These are phyloP conservation scores for Ligdia adustata DNA, from an alignment of 2,888 invertebrate species.

Conservation along the genomic window DNA sequence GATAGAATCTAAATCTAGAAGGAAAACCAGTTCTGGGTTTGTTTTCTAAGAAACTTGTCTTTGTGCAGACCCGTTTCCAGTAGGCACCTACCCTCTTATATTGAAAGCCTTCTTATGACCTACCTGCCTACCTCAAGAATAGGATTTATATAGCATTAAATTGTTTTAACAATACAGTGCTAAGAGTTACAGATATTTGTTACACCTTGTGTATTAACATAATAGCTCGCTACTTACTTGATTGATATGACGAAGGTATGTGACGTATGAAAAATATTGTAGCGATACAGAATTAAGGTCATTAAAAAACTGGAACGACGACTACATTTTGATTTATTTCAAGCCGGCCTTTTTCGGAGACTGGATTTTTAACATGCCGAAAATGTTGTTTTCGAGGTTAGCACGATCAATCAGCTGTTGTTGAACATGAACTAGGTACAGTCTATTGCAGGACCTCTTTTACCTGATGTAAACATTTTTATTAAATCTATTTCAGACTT, in stretches of 20 bases:
- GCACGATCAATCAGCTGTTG: too few species aligned
- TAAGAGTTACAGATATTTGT: too few species aligned
- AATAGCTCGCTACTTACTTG: constrained; percentile 1
- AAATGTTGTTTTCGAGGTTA: too few species aligned
- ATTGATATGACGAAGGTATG: constrained; percentile 5
- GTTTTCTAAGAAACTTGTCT: constrained; percentile 17
- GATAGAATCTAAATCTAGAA: constrained; percentile 27
- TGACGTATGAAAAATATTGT: constrained; percentile 1
- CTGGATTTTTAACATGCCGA: too few species aligned
- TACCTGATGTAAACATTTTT: too few species aligned
- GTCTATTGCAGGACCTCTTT: too few species aligned
- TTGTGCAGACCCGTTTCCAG: not conserved
- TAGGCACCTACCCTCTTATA: too few species aligned
- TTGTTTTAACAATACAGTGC: too few species aligned
- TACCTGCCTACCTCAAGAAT: not conserved
- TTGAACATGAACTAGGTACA: too few species aligned
- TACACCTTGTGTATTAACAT: too few species aligned
- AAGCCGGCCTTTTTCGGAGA: not conserved
- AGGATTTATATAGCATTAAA: too few species aligned
- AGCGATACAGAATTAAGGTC: constrained; percentile 1
- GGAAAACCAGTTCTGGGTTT: constrained; percentile 22
- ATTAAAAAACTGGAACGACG: constrained; percentile 1
- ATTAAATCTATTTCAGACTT: too few species aligned
- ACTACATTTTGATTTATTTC: not conserved
- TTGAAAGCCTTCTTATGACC: not conserved